Percentiles rank a stretch among this genome's conserved stretches.
Conservation (phyloP, 2,797 vertebrate genomes). For the Microchirus variegatus region DNA sequence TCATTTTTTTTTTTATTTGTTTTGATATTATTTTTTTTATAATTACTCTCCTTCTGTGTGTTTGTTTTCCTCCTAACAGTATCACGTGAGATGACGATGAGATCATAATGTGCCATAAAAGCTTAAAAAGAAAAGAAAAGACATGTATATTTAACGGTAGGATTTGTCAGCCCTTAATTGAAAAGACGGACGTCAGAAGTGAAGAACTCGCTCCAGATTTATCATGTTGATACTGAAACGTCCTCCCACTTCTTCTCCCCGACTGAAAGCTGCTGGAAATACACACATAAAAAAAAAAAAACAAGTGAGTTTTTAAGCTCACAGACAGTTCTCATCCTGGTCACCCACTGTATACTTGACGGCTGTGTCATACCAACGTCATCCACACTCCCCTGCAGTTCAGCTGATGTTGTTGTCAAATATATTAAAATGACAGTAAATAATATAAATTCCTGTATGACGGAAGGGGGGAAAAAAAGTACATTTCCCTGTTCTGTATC, state of each 20-base stretch:
- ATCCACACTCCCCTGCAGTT: slow-evolving; percentile 59
- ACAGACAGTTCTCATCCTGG: slow-evolving; percentile 16
- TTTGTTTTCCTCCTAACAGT: slow-evolving; percentile 47
- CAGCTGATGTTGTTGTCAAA: slow-evolving; percentile 76
- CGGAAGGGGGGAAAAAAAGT: slow-evolving; percentile 56
- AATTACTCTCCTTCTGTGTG: slow-evolving; percentile 19
- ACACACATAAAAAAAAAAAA: no score
- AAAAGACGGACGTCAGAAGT: no score
- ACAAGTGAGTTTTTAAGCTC: slow-evolving; percentile 8
- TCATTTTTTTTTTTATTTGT: no score
- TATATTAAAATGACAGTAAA: slow-evolving; percentile 78
- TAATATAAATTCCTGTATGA: slow-evolving; percentile 77
- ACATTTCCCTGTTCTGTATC: slow-evolving; percentile 84
- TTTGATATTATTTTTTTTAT: slow-evolving; percentile 47
- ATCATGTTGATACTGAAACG: slow-evolving; percentile 30
- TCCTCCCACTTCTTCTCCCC: not conserved
- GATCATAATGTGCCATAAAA: slow-evolving; percentile 67
- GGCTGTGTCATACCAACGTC: slow-evolving; percentile 39
- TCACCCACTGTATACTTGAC: slow-evolving; percentile 40
- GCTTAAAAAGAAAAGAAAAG: not conserved
- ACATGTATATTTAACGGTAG: no score
- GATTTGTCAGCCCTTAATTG: no score
- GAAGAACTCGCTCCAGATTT: slow-evolving; percentile 10
- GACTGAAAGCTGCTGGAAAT: not conserved
- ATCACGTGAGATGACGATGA: slow-evolving; percentile 15